phyloP scores from a whole-genome alignment of 2,888 invertebrate genomes.

The Serripes groenlandicus region DNA sequence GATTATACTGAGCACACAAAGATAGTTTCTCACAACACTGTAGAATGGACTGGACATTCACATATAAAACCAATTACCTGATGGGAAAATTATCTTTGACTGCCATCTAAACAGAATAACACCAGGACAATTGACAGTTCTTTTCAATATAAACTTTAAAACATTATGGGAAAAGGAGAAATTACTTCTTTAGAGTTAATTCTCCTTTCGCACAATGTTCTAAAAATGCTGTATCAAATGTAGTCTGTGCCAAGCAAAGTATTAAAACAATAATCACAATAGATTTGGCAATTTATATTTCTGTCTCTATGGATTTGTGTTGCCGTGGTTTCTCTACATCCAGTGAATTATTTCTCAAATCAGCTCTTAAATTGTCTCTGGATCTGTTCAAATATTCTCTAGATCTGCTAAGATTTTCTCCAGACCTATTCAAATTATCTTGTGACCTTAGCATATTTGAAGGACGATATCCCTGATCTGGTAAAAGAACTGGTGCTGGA shows the following conservation, averaged over 20 bases:
- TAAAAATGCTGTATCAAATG: not conserved
- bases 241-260: too few relatives aligned
- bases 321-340: slow-evolving; percentile 61
- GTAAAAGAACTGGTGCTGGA: not conserved
- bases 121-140: too few relatives aligned
- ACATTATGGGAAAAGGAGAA: not conserved
- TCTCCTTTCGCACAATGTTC: not conserved
- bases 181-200: not conserved
- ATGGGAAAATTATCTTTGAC: too few relatives aligned
- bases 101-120: too few relatives aligned
- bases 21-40: too few relatives aligned
- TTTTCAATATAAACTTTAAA: too few relatives aligned
- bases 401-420: slow-evolving; percentile 53
- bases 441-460: slow-evolving; percentile 49
- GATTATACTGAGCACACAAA: too few relatives aligned
- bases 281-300: slow-evolving; percentile 36
- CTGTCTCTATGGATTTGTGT: slow-evolving; percentile 65
- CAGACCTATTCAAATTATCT: slow-evolving; percentile 48
- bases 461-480: slow-evolving; percentile 15
- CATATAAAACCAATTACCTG: too few relatives aligned
- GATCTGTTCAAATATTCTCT: slow-evolving; percentile 53
- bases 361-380: slow-evolving; percentile 32
- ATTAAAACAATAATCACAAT: not conserved
- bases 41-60: too few relatives aligned
- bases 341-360: slow-evolving; percentile 51